Conservation (phyloP, 1,140 invertebrate species). For the Diachasma alloeum region DNA sequence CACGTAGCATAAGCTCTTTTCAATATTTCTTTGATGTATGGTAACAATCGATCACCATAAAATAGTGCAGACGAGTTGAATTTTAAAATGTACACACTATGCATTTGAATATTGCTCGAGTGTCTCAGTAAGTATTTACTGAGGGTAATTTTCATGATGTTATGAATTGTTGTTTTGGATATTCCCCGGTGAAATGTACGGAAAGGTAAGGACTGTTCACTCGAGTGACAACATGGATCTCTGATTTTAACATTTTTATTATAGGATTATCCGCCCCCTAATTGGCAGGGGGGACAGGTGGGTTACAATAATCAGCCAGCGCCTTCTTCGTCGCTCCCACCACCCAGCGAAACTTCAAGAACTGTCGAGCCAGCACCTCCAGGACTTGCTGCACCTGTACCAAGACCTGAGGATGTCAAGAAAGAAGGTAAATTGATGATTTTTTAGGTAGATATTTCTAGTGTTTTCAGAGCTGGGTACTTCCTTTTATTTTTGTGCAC, state of each 20-base stretch:
- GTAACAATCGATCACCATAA: no score
- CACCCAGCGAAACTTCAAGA: conserved; percentile 42
- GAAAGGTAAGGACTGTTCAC: conserved; percentile 18
- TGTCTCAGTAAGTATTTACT: not conserved
- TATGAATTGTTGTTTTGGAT: not conserved
- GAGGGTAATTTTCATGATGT: not conserved
- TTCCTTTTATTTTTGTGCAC: not conserved
- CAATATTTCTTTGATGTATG: no score
- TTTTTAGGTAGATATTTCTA: not conserved
- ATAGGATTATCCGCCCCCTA: conserved; percentile 59
- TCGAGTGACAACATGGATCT: conserved; percentile 6
- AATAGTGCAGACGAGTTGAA: no score
- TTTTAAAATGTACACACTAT: not conserved
- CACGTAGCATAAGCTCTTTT: no score
- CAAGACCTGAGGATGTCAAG: conserved; percentile 58
- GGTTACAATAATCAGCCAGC: conserved; percentile 57
- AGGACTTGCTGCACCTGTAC: conserved; percentile 40
- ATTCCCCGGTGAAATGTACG: not conserved
- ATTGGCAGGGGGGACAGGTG: conserved; percentile 59
- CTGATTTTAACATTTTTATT: conserved; percentile 30
- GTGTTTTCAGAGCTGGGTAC: not conserved
- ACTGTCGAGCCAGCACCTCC: conserved; percentile 45
- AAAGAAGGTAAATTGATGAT: conserved; percentile 57
- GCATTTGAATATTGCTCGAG: conserved; percentile 39
- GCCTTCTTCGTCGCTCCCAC: conserved; percentile 43